Percentiles rank a stretch among this genome's conserved stretches.
Evolutionary conservation across 2,888 invertebrate species (phyloP).

Genomic region (Acholoe squamosa): DNA sequence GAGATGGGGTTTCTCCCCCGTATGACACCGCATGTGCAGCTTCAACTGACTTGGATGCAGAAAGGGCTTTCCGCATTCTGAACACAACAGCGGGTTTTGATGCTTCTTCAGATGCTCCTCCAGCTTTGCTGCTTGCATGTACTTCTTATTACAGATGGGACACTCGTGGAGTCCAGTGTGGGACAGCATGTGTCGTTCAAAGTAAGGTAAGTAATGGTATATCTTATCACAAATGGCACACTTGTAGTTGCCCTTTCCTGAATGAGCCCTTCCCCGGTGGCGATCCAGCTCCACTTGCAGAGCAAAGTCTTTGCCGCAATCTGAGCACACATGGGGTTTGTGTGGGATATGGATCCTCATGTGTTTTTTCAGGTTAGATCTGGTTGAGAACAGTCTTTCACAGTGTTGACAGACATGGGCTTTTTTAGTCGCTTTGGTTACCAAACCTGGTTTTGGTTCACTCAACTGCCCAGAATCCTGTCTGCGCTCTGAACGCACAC

Average conservation of each 20-base stretch:
- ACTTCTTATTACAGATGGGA: background rate
- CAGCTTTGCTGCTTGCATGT: background rate
- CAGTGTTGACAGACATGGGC: background rate
- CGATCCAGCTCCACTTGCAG: too few relatives aligned
- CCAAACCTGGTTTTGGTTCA: too few relatives aligned
- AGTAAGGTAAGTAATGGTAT: background rate
- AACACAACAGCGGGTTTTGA: background rate
- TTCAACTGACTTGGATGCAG: background rate
- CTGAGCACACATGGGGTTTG: too few relatives aligned
- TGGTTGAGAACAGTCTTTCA: background rate
- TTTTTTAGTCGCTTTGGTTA: background rate
- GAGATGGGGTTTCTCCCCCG: background rate
- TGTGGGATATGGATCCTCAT: too few relatives aligned
- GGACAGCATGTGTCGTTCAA: background rate
- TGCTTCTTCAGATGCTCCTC: background rate
- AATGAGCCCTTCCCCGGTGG: too few relatives aligned
- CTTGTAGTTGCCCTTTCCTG: background rate
- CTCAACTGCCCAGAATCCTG: too few relatives aligned
- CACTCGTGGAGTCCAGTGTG: background rate
- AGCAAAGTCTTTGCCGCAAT: too few relatives aligned
- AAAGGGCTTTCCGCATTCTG: background rate
- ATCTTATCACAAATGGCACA: background rate
- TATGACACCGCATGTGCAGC: background rate
- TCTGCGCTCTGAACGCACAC: too few relatives aligned
- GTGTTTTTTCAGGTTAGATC: conserved; percentile 56